A percentile compares a stretch with the other conserved stretches of the same genome.
phyloP scores from a whole-genome alignment of 2,888 invertebrate species.

The Trimorus sp. region DNA sequence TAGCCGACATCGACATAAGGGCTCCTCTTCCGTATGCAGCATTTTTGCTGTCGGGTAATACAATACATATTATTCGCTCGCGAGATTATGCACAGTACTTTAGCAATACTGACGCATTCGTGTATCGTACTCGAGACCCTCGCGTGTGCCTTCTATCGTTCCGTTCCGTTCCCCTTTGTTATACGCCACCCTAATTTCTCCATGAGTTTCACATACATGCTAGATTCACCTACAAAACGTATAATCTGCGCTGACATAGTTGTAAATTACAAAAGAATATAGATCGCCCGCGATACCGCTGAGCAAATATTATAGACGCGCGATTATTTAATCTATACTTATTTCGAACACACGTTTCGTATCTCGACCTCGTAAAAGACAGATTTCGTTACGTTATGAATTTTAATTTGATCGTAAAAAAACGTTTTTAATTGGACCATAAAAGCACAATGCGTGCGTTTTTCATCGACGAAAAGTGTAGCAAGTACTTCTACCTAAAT shows the following conservation, averaged over 20 bases:
- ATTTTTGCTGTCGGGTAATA: slow-evolving; percentile 46
- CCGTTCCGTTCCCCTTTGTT: slow-evolving; percentile 66
- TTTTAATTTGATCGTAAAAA: slow-evolving; percentile 16
- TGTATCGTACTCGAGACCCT: slow-evolving; percentile 60
- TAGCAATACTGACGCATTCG: slow-evolving; percentile 58
- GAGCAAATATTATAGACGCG: slow-evolving; percentile 35
- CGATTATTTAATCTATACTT: slow-evolving; percentile 42
- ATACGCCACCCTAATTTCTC: slow-evolving; percentile 67
- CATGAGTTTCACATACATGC: slow-evolving; percentile 62
- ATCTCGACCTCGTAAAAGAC: slow-evolving; percentile 16
- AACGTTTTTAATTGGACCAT: slow-evolving; percentile 19
- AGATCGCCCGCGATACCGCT: slow-evolving; percentile 32
- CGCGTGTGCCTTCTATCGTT: slow-evolving; percentile 65
- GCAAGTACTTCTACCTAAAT: too few species aligned
- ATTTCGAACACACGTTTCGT: slow-evolving; percentile 22
- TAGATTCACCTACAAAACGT: slow-evolving; percentile 41
- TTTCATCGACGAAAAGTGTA: too few species aligned
- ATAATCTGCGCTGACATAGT: slow-evolving; percentile 53
- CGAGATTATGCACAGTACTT: slow-evolving; percentile 58
- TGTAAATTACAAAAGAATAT: slow-evolving; percentile 57
- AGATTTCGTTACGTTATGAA: slow-evolving; percentile 3
- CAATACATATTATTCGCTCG: slow-evolving; percentile 55
- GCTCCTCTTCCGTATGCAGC: slow-evolving; percentile 22
- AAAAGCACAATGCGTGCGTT: slow-evolving; percentile 11
- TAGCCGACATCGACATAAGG: slow-evolving; percentile 19